phyloP scores from a whole-genome alignment of 2,888 invertebrate species.

The Euzophera pinguis region DNA sequence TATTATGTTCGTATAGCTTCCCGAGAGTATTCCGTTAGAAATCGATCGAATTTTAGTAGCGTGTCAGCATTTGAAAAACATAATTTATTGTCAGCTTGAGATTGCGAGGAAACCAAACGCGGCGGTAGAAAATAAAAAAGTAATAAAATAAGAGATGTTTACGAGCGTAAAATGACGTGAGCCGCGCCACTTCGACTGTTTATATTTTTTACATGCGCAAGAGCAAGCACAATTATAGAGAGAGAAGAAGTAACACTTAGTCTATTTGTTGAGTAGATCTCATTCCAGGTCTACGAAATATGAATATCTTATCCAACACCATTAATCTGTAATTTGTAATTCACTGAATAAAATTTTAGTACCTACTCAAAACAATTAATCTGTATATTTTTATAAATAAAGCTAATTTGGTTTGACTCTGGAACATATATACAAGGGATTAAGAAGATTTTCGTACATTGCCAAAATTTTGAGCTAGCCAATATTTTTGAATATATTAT shows the following conservation, averaged over 20 bases:
- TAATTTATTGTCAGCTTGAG: constrained; percentile 77
- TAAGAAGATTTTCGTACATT: too few relatives aligned
- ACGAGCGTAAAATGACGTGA: constrained; percentile 77
- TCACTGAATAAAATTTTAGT: too few relatives aligned
- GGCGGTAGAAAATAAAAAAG: constrained; percentile 77
- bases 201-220: constrained; percentile 52
- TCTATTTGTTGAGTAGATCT: too few relatives aligned
- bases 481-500: too few relatives aligned
- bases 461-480: too few relatives aligned
- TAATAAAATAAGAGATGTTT: constrained; percentile 75
- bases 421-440: too few relatives aligned
- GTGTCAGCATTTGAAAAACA: constrained; percentile 77
- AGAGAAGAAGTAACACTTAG: background rate
- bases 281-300: too few relatives aligned
- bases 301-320: too few relatives aligned
- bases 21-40: constrained; percentile 77
- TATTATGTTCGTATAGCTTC: constrained; percentile 71
- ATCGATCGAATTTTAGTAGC: constrained; percentile 78
- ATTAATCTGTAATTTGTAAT: too few relatives aligned
- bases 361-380: too few relatives aligned
- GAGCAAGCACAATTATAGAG: constrained; percentile 26
- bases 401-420: too few relatives aligned
- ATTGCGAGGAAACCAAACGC: constrained; percentile 75
- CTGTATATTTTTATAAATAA: too few relatives aligned
- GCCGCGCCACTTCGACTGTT: constrained; percentile 59